Evolutionary conservation across 2,888 invertebrate species (phyloP), one percentile per base, ranked within the genome.

Genomic region (Creontiades dilutus): DNA sequence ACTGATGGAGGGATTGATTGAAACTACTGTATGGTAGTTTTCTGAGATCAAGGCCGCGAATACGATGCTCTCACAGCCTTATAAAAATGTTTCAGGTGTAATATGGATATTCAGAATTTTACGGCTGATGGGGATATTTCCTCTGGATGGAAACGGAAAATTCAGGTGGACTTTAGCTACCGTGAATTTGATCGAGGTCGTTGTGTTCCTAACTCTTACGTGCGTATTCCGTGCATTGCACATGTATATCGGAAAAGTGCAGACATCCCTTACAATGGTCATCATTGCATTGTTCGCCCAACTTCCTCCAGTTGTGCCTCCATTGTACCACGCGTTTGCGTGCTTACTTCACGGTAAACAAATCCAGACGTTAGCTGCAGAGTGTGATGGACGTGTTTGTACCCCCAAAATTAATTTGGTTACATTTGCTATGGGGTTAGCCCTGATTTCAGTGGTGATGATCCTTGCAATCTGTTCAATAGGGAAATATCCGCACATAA

Each of bases 401-500:
- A 19, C 12, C 19, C 12, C 19, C 27, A 68, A 68, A 23, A 12
- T 23, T 12, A 68, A 68, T 68, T 23, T 68, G 23, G 9, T 23
- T 19, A 68, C 13, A 23, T 23, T 68, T 27, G 27, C 11, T 7
- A 12, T 23, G 19, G 68, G 68, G 27, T 11, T 68, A 11, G 23
- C 68, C 12, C 23, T 27, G 19, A 68, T 68, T 68, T 11, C 23
- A 23, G 23, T 12, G 0, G 23, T 68, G 19, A 68, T 68, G 68
- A 4, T 3, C 13, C 12, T 68, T 7, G 7, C 11, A 23, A 19
- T 68, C 9, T 12, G 11, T 12, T 12, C 68, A 0, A 23, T 13
- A 68, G 68, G 68, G 23, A 68, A 23, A 68, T n/a, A 19, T 11
- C 68, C 68, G 9, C 68, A 68, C 68, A 68, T 68, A 68, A 68